A percentile compares a stretch with the other conserved stretches of the same genome.
Evolutionary conservation across 1,140 invertebrate species (phyloP).

Genomic region (Ceratosolen fusciceps): DNA sequence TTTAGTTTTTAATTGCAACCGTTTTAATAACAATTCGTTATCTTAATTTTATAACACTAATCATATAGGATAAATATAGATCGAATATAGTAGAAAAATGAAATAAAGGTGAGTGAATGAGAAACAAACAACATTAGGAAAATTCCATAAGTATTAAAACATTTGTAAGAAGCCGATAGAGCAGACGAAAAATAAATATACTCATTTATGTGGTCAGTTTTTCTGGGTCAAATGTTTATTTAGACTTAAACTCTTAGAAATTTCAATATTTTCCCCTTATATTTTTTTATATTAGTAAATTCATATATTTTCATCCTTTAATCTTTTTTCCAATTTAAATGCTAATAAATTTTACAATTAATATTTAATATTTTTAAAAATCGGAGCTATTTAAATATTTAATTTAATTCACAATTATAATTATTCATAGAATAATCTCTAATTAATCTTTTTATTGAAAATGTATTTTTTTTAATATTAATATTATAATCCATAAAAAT

Average conservation of each 20-base stretch:
- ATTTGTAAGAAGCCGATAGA: background rate
- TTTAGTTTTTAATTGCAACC: too few species aligned
- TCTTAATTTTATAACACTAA: conserved; percentile 32
- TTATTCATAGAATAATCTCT: too few species aligned
- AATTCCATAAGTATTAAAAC: background rate
- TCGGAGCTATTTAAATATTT: too few species aligned
- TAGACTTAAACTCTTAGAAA: conserved; percentile 12
- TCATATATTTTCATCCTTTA: background rate
- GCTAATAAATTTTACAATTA: background rate
- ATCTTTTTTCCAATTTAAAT: background rate
- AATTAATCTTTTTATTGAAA: too few species aligned
- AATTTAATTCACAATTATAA: too few species aligned
- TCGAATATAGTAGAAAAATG: background rate
- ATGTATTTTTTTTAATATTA: too few species aligned
- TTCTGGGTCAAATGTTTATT: background rate
- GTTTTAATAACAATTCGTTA: conserved; percentile 15
- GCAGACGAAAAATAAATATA: conserved; percentile 6
- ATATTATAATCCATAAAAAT: too few species aligned
- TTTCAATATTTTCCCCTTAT: background rate
- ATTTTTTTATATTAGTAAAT: background rate
- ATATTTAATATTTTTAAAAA: background rate
- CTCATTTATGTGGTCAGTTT: conserved; percentile 6
- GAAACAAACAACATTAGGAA: background rate
- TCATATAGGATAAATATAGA: background rate
- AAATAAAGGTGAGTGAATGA: background rate